Conservation (phyloP, 2,113 vertebrate genomes). For the Alethe diademata region DNA sequence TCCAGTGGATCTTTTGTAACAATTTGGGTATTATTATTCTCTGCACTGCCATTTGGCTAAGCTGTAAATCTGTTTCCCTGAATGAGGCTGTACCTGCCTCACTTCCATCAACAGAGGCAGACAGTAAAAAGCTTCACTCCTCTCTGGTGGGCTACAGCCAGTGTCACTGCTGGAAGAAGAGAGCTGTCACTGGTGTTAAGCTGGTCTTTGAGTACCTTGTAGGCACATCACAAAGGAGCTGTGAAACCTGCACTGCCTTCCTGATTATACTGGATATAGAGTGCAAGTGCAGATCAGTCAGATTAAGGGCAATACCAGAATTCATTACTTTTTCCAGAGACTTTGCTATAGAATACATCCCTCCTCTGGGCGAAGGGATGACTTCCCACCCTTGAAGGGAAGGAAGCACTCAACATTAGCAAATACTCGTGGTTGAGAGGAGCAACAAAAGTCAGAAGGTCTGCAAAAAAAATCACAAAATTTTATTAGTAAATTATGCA, state of each 20-base stretch:
- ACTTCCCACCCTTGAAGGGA: background rate
- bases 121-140: background rate
- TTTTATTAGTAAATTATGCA: background rate
- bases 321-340: background rate
- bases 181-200: background rate
- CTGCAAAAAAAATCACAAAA: background rate
- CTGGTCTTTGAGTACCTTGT: background rate
- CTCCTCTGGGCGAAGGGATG: background rate
- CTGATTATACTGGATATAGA: background rate
- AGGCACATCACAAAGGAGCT: background rate
- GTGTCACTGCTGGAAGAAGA: background rate
- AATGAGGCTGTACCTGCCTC: background rate
- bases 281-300: background rate
- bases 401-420: background rate
- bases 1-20: background rate
- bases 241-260: background rate
- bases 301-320: background rate
- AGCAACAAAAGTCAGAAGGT: background rate
- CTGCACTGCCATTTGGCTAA: background rate
- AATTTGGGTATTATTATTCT: background rate
- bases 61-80: background rate
- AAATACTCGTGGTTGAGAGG: background rate
- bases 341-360: background rate
- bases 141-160: background rate
- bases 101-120: background rate